Evolutionary conservation across 2,888 invertebrate species (phyloP), one percentile per base, ranked within the genome.

Genomic region (Bombyx huttoni): DNA sequence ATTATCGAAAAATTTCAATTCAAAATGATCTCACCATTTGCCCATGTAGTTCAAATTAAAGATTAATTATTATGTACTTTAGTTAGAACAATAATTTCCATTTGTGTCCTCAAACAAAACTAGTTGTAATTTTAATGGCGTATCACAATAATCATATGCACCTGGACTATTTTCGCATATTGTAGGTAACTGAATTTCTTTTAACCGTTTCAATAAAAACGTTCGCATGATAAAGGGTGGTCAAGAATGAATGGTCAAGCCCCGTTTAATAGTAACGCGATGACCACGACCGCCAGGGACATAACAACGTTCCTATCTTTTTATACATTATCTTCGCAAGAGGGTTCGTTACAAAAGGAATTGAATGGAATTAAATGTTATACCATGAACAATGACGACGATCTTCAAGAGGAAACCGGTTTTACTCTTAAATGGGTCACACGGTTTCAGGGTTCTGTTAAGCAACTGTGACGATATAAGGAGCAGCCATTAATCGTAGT

Each of bases 321-420:
- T 84, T 83, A 85, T 71, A 70, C 73, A 83, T 85, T 85, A 82
- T 82, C 78, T 71, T 75, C 65, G 65, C 67, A 76, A 76, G 81
- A 81, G 86, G 86, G 85, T 79, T 70, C 78, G 73, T 80, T 75
- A 79, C 73, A 73, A 79, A 74, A 80, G 77, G 80, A 78, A 78
- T 75, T 81, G 73, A 82, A 85, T 81, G 75, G 81, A 71, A 81
- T 84, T 81, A 81, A 82, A 81, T 84, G 78, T 81, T 81, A 73
- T 80, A 70, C 73, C 67, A 78, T 70, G 75, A 81, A 88, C 86
- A 86, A 88, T 81, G 70, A 73, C 75, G 73, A 70, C 68, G 74
- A 77, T 81, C 84, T 81, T 81, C 75, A 81, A 81, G 84, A 82
- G 75, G 73, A 83, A 87, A 88, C 88, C 88, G 88, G 88, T 88